Conservation (phyloP, 2,888 invertebrate species). For the Pseudolycoriella hygida region DNA sequence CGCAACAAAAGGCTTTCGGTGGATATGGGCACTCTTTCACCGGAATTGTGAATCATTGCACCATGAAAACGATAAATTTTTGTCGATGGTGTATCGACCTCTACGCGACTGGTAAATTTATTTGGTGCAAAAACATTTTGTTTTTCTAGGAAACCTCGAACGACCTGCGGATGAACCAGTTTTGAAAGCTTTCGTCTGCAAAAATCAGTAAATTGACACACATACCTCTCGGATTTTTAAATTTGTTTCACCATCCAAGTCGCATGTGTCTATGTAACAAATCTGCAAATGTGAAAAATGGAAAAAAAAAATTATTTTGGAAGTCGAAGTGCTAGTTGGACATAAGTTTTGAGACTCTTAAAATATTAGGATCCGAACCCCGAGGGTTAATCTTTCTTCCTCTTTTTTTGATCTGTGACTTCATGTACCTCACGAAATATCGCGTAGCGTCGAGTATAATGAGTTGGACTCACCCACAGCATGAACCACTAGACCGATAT, state of each 20-base stretch:
- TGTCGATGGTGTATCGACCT: conserved; percentile 88
- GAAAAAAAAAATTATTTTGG: too few relatives aligned
- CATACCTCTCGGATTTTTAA: conserved; percentile 73
- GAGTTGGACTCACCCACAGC: too few relatives aligned
- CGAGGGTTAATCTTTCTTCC: too few relatives aligned
- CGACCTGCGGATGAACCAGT: conserved; percentile 21
- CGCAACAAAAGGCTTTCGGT: conserved; percentile 83
- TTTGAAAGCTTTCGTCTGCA: neutral
- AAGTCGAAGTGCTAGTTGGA: too few relatives aligned
- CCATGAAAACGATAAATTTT: conserved; percentile 92
- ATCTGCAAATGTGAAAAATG: conserved; percentile 19
- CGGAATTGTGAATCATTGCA: conserved; percentile 63
- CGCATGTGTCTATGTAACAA: conserved; percentile 90
- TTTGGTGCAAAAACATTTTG: conserved; percentile 58
- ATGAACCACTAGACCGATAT: too few relatives aligned
- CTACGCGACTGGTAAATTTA: conserved; percentile 67
- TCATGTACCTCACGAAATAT: too few relatives aligned
- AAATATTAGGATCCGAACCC: too few relatives aligned
- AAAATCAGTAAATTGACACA: neutral
- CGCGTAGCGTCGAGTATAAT: too few relatives aligned
- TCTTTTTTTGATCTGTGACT: too few relatives aligned
- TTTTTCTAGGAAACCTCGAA: conserved; percentile 32
- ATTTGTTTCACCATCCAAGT: conserved; percentile 92
- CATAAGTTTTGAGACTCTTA: too few relatives aligned
- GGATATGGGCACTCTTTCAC: conserved; percentile 59